Percentiles rank a stretch among this genome's conserved stretches.
These are phyloP conservation scores for Pycnomerus fuliginosus DNA, from an alignment of 2,888 invertebrate genomes.

Conservation along the genomic window DNA sequence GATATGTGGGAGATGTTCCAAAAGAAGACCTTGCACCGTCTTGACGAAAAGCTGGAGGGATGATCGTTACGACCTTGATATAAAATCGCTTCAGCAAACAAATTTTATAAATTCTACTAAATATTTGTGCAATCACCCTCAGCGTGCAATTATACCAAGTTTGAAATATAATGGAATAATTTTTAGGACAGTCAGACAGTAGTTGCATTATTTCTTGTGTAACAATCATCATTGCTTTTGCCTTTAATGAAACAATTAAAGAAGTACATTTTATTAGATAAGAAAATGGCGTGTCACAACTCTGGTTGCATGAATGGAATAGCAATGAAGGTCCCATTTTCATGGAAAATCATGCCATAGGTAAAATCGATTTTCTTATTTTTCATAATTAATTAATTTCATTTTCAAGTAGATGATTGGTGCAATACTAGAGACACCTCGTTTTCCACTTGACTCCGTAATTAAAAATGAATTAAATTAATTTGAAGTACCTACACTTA, in stretches of 20 bases:
- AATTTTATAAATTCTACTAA: no score
- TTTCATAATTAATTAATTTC: no score
- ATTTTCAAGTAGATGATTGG: no score
- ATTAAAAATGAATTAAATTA: no score
- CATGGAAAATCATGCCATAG: neutral
- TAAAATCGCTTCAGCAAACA: no score
- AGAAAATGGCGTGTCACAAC: constrained; percentile 13
- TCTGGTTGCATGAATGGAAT: constrained; percentile 11
- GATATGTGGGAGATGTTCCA: constrained; percentile 31
- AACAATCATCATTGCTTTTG: constrained; percentile 1
- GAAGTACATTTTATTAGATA: constrained; percentile 16
- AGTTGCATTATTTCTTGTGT: constrained; percentile 9
- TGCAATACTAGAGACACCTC: no score
- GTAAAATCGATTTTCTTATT: neutral
- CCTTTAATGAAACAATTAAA: constrained; percentile 4
- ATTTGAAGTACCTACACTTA: no score
- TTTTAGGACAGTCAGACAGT: constrained; percentile 5
- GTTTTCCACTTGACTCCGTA: no score
- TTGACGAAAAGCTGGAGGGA: constrained; percentile 24
- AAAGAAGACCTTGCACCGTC: constrained; percentile 27
- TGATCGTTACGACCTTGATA: constrained; percentile 22
- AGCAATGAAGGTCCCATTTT: constrained; percentile 6
- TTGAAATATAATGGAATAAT: no score
- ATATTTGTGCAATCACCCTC: no score
- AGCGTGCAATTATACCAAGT: no score